Conservation (phyloP, 2,888 invertebrate genomes). For the Drosophila maculinotata region DNA sequence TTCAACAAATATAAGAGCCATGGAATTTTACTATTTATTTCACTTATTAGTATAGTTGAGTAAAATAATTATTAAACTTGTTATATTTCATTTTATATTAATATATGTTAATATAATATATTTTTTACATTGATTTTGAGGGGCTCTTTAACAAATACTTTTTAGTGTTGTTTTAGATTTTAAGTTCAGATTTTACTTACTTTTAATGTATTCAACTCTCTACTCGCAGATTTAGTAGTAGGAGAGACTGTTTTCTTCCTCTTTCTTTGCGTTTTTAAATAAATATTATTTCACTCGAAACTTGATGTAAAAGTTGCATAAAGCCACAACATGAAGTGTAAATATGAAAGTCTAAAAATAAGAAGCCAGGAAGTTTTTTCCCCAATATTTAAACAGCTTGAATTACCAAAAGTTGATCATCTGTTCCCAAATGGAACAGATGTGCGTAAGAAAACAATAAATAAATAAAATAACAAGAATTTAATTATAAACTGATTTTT, state of each 20-base stretch:
- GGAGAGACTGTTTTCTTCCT: too few species aligned
- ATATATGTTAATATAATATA: too few species aligned
- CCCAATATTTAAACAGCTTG: slow-evolving; percentile 34
- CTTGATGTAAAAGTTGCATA: background rate
- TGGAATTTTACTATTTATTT: background rate
- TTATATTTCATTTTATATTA: background rate
- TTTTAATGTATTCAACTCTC: too few species aligned
- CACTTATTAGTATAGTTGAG: background rate
- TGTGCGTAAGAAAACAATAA: slow-evolving; percentile 13
- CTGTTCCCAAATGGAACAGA: slow-evolving; percentile 17
- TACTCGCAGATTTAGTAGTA: too few species aligned
- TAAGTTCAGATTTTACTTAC: too few species aligned
- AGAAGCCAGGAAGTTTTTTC: slow-evolving; percentile 24
- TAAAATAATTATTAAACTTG: too few species aligned
- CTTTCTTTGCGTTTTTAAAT: too few species aligned
- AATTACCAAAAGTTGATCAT: background rate
- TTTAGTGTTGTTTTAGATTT: too few species aligned
- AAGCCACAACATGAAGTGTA: background rate
- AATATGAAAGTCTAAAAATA: slow-evolving; percentile 13
- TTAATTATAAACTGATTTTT: background rate
- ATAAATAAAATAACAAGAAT: too few species aligned
- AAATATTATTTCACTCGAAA: background rate
- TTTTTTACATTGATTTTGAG: too few species aligned
- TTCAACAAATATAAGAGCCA: background rate
- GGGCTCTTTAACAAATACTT: too few species aligned